Evolutionary conservation across 2,113 vertebrate genomes (phyloP).

Genomic region (Myiozetetes cayanensis): DNA sequence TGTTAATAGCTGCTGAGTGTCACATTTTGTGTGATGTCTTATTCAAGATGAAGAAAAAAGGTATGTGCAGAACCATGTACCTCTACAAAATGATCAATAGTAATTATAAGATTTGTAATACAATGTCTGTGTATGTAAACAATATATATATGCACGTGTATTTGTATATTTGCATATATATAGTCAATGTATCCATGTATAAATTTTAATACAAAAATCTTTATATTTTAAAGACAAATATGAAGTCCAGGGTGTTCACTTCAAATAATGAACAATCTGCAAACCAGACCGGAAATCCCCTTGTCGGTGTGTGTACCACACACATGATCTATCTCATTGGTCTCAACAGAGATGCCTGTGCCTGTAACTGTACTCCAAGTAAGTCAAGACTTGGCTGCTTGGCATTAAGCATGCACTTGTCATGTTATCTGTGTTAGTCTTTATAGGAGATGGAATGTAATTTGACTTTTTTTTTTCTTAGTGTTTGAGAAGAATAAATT

Average conservation of each 20-base stretch:
- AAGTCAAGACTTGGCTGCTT: not conserved
- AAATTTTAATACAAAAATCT: not conserved
- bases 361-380: not conserved
- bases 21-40: constrained; percentile 3
- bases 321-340: not conserved
- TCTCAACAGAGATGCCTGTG: not conserved
- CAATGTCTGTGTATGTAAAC: not conserved
- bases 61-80: not conserved
- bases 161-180: not conserved
- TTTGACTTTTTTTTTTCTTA: not conserved
- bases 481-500: not conserved
- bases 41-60: not conserved
- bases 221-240: not conserved
- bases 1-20: not conserved
- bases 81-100: not conserved
- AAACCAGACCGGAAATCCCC: not conserved
- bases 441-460: not conserved
- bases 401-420: not conserved
- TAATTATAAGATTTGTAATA: not conserved
- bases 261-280: not conserved
- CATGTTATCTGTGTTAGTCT: not conserved
- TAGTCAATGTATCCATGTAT: not conserved
- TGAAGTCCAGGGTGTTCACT: not conserved
- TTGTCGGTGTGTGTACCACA: rapidly evolving
- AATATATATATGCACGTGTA: not conserved